Percentiles rank a stretch among this genome's conserved stretches.
These are phyloP conservation scores for Corythornis madagascariensis DNA, from an alignment of 2,113 vertebrate genomes.

Conservation along the genomic window DNA sequence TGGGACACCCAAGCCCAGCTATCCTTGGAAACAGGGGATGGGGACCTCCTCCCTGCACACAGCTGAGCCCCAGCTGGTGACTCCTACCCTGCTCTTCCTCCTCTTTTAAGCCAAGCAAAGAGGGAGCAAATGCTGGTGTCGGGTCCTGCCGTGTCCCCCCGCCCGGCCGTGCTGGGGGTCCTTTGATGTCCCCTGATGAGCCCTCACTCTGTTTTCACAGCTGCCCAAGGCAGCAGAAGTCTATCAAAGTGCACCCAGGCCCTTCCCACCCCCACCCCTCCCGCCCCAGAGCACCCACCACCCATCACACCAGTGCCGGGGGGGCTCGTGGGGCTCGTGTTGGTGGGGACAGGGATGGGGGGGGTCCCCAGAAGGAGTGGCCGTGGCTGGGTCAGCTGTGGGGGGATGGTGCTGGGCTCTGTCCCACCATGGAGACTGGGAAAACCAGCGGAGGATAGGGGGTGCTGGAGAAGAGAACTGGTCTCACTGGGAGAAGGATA, in stretches of 20 bases:
- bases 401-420: background rate
- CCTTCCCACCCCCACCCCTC: background rate
- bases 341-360: background rate
- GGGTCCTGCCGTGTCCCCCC: background rate
- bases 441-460: background rate
- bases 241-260: background rate
- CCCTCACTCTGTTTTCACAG: constrained; percentile 57
- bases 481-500: background rate
- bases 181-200: constrained; percentile 62
- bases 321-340: rapidly evolving
- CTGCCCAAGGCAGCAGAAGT: constrained; percentile 12
- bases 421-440: background rate
- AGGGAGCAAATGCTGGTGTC: background rate
- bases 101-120: background rate
- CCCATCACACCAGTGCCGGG: background rate
- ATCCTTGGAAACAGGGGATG: background rate
- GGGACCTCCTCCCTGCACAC: background rate
- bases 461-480: background rate
- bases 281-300: background rate
- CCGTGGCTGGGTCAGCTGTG: rapidly evolving
- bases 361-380: background rate
- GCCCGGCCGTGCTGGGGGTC: background rate
- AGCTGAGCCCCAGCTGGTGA: background rate
- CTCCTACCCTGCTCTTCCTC: background rate
- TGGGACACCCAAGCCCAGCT: background rate